Evolutionary conservation across 2,888 invertebrate species (phyloP).

Genomic region (Lysandra coridon): DNA sequence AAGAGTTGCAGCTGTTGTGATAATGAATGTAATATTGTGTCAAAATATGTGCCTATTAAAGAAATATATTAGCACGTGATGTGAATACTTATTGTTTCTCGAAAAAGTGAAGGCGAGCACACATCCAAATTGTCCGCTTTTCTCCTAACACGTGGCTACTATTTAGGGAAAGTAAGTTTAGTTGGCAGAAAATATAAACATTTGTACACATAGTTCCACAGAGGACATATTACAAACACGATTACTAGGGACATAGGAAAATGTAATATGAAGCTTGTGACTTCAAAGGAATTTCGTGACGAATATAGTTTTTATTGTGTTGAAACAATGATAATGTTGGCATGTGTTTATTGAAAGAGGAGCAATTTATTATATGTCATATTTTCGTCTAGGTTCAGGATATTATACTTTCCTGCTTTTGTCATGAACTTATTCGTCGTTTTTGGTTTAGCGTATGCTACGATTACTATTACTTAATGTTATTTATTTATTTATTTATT

Average conservation of each 20-base stretch:
- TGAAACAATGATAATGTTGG: background rate
- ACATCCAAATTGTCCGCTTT: background rate
- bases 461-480: too few relatives aligned
- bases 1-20: too few relatives aligned
- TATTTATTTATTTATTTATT: too few relatives aligned
- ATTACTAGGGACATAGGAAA: conserved; percentile 21
- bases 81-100: background rate
- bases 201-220: background rate
- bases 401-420: too few relatives aligned
- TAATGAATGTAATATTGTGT: background rate
- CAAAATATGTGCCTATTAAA: too few relatives aligned
- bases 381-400: too few relatives aligned
- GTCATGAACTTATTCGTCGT: too few relatives aligned
- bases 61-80: background rate
- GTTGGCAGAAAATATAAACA: conserved; percentile 9
- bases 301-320: conserved; percentile 7
- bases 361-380: background rate
- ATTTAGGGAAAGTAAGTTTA: background rate
- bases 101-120: background rate
- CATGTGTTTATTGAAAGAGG: background rate
- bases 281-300: conserved; percentile 1
- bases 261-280: conserved; percentile 31
- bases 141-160: background rate
- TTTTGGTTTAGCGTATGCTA: too few relatives aligned
- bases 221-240: conserved; percentile 19